Base-by-base conservation (phyloP, 2,888 invertebrate genomes). In the Spialia ferax region DNA sequence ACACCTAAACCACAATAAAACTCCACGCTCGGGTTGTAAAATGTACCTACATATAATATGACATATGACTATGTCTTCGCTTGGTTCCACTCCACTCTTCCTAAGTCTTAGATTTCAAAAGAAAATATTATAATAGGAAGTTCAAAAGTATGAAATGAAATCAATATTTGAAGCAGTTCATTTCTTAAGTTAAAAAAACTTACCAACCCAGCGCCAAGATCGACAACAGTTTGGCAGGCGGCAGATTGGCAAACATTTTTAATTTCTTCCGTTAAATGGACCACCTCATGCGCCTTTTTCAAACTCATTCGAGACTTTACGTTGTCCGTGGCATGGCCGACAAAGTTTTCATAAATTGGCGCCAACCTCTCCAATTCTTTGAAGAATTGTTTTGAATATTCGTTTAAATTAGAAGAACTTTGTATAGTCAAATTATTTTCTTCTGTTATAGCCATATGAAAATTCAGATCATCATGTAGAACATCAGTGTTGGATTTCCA, bases 201-300 rank as follows among this genome's bases (percentile, higher is more conserved):
- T 91, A 96, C 96, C 91, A 97, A 87, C 6, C 97, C 97, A 15
- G 96, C 95, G 13, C 97, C 97, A 75, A 97, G 93, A 84, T 97
- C 97, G 0, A 97, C 92, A 20, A 97, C 87, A 1, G 94, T 85
- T 57, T 93, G 82, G 67, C 95, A 93, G 7, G 86, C 81, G 7
- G 82, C 78, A 29, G 85, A 74, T n/a, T 79, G 74, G 75, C 95
- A 96, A 56, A 94, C 75, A 20, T 84, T 75, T 66, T 93, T 84
- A 20, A 96, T 91, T 74, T 95, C 86, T 35, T 94, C 86, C 1
- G 96, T 94, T 57, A 97, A 84, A 74, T 94, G 87, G 11, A 93
- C 74, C 55, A 97, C 96, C 89, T 97, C 97, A 73, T 97, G 96
- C 69, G 93, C 92, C 81, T 97, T 97, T 77, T 97, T 97, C 0